Evolutionary conservation across 2,113 vertebrate genomes (phyloP).

Genomic region (Lophotis ruficrista): DNA sequence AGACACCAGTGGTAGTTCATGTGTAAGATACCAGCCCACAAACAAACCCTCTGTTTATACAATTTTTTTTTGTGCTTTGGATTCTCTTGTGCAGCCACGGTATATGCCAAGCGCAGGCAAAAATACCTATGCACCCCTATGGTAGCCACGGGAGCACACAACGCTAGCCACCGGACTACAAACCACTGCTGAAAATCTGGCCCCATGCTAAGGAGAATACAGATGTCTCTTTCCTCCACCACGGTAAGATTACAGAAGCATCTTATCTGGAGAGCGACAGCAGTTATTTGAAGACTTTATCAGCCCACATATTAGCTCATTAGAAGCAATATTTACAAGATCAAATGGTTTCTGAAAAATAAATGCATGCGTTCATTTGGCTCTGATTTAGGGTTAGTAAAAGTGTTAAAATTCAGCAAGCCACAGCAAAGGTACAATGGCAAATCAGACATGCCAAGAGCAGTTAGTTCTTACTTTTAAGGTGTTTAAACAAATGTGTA

Average conservation of each 20-base stretch:
- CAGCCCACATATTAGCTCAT: background rate
- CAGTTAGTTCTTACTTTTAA: slow-evolving; percentile 89
- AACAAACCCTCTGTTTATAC: background rate
- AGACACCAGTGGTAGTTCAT: background rate
- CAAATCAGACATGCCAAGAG: slow-evolving; percentile 64
- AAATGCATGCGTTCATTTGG: slow-evolving; percentile 11
- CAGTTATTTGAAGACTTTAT: background rate
- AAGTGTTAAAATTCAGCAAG: slow-evolving; percentile 10
- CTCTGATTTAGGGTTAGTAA: background rate
- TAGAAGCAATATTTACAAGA: background rate
- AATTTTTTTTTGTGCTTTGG: background rate
- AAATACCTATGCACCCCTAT: fast-evolving
- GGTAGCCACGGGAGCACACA: background rate
- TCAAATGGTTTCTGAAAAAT: background rate
- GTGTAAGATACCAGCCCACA: background rate
- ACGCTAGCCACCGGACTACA: background rate
- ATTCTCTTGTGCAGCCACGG: background rate
- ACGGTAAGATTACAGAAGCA: background rate
- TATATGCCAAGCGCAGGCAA: background rate
- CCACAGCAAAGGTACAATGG: slow-evolving; percentile 30
- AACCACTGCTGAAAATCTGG: slow-evolving; percentile 20
- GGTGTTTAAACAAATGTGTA: slow-evolving; percentile 97
- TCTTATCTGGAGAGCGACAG: background rate
- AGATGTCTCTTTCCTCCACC: background rate
- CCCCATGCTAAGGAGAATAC: background rate